Evolutionary conservation across 2,113 vertebrate species (phyloP).

Genomic region (Hemichromis elongatus): DNA sequence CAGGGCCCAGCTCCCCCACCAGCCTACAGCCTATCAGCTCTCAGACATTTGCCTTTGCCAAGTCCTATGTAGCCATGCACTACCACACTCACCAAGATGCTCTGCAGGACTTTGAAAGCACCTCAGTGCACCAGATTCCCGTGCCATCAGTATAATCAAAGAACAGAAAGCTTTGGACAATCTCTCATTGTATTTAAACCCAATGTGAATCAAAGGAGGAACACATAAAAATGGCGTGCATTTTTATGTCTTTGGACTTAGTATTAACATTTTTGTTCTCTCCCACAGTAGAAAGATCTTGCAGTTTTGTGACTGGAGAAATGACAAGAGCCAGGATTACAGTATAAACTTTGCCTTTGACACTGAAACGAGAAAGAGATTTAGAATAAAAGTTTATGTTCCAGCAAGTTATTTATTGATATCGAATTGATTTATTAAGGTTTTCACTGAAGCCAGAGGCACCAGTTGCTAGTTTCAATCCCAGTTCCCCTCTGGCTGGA

Average conservation of each 20-base stretch:
- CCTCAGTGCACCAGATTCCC: constrained; percentile 81
- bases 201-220: constrained; percentile 6
- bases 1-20: constrained; percentile 77
- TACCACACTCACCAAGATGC: constrained; percentile 80
- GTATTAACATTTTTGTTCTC: constrained; percentile 26
- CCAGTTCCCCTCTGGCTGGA: background rate
- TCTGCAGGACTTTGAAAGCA: constrained; percentile 79
- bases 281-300: constrained; percentile 17
- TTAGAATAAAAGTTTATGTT: constrained; percentile 19
- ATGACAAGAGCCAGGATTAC: background rate
- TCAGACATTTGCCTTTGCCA: constrained; percentile 80
- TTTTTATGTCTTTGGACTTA: constrained; percentile 9
- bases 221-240: background rate
- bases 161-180: background rate
- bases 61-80: constrained; percentile 85
- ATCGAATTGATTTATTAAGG: background rate
- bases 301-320: background rate
- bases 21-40: constrained; percentile 79
- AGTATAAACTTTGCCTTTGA: constrained; percentile 2
- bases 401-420: constrained; percentile 14
- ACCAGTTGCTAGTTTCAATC: background rate
- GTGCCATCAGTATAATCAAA: constrained; percentile 80
- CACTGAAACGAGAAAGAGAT: background rate
- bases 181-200: background rate
- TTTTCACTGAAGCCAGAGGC: background rate